A percentile compares a stretch with the other conserved stretches of the same genome.
These are phyloP conservation scores for Cyphomyrus plagiostoma DNA, from an alignment of 2,113 vertebrate species.

Conservation along the genomic window DNA sequence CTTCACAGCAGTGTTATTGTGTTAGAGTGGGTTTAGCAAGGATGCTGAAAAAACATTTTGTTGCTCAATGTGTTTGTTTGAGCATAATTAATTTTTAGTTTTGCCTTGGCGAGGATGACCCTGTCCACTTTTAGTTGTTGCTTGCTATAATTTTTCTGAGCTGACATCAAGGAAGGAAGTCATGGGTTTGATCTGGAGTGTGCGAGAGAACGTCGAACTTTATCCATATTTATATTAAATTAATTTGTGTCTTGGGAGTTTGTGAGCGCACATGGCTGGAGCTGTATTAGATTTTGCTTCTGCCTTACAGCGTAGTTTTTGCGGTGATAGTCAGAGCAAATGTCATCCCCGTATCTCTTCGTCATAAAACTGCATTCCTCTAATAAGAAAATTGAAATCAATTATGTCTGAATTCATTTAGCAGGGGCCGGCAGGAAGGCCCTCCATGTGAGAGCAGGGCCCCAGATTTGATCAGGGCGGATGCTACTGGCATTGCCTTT, in stretches of 20 bases:
- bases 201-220: neutral
- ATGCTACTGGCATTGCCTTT: slow-evolving; percentile 21
- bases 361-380: slow-evolving; percentile 28
- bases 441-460: slow-evolving; percentile 17
- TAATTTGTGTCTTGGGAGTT: slow-evolving; percentile 12
- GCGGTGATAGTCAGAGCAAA: slow-evolving; percentile 25
- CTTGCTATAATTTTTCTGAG: neutral
- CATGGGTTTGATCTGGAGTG: neutral
- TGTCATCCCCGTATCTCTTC: slow-evolving; percentile 29
- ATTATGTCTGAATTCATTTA: slow-evolving; percentile 34
- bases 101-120: neutral
- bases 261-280: neutral
- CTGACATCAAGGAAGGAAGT: neutral
- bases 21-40: neutral
- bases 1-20: neutral
- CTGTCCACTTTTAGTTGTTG: neutral
- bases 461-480: slow-evolving; percentile 33
- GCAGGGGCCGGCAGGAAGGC: slow-evolving; percentile 19
- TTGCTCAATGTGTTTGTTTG: neutral
- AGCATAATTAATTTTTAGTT: slow-evolving; percentile 10
- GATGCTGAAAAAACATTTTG: neutral
- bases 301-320: slow-evolving; percentile 13
- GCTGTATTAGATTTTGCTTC: slow-evolving; percentile 19
- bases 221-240: slow-evolving; percentile 16
- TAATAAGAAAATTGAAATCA: slow-evolving; percentile 37